Percentiles rank a stretch among this genome's conserved stretches.
These are phyloP conservation scores for Drosophila colorata DNA, from an alignment of 2,888 invertebrate species.

Conservation along the genomic window DNA sequence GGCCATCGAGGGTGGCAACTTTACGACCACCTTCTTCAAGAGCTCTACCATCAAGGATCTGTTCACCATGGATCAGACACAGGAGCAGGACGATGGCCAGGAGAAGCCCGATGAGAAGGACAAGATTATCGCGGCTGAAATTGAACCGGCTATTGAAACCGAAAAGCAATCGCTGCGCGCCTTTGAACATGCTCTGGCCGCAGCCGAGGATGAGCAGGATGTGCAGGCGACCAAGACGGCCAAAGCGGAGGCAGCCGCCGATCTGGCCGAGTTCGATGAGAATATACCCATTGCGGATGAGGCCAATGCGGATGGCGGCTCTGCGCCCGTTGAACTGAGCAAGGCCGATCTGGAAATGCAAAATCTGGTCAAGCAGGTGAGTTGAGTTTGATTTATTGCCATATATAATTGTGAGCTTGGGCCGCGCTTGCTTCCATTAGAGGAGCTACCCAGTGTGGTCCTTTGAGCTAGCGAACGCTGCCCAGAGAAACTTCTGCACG, in stretches of 20 bases:
- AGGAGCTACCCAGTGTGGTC: slow-evolving; percentile 13
- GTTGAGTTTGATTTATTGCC: slow-evolving; percentile 15
- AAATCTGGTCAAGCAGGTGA: slow-evolving; percentile 90
- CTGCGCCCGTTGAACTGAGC: slow-evolving; percentile 87
- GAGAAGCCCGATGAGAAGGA: slow-evolving; percentile 76
- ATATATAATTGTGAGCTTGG: background rate
- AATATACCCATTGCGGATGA: slow-evolving; percentile 93
- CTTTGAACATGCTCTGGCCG: slow-evolving; percentile 93
- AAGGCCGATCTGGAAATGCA: slow-evolving; percentile 91
- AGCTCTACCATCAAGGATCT: slow-evolving; percentile 96
- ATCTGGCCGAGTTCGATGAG: slow-evolving; percentile 98
- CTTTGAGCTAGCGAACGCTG: slow-evolving; percentile 48
- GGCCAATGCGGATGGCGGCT: slow-evolving; percentile 75
- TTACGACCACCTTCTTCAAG: slow-evolving; percentile 98
- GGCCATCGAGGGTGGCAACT: slow-evolving; percentile 99
- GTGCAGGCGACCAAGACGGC: slow-evolving; percentile 95
- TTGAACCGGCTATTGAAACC: slow-evolving; percentile 74
- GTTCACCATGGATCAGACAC: slow-evolving; percentile 90
- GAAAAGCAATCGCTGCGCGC: slow-evolving; percentile 88
- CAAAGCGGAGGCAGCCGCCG: slow-evolving; percentile 94
- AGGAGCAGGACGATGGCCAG: slow-evolving; percentile 77
- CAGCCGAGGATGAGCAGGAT: slow-evolving; percentile 98
- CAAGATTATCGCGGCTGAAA: slow-evolving; percentile 59
- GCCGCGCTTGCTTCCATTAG: slow-evolving; percentile 50
- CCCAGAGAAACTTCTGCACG: slow-evolving; percentile 57